Percentiles rank a stretch among this genome's conserved stretches.
Evolutionary conservation across 2,888 invertebrate genomes (phyloP).

Genomic region (Acanthosepion lycidas): DNA sequence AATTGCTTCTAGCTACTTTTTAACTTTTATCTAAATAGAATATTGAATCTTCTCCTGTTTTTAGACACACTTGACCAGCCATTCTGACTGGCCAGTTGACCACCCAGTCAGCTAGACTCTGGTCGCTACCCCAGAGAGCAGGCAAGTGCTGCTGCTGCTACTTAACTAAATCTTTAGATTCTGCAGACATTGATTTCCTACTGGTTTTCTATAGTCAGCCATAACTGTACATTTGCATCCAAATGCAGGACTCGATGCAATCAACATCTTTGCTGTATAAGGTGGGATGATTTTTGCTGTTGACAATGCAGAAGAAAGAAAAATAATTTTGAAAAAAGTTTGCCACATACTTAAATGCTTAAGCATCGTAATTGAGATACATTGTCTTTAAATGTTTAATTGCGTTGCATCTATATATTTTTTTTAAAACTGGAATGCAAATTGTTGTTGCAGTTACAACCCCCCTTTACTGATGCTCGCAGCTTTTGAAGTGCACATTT

Average conservation of each 20-base stretch:
- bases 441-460: too few species aligned
- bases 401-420: background rate
- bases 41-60: slow-evolving; percentile 44
- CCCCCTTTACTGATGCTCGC: too few species aligned
- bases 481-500: too few species aligned
- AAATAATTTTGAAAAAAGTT: too few species aligned
- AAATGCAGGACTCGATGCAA: background rate
- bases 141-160: background rate
- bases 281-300: background rate
- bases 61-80: background rate
- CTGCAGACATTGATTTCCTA: slow-evolving; percentile 15
- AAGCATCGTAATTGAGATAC: too few species aligned
- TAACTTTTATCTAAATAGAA: background rate
- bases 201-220: background rate
- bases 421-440: background rate
- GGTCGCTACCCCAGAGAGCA: background rate
- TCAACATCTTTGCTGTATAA: background rate
- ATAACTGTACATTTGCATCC: slow-evolving; percentile 15
- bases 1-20: background rate
- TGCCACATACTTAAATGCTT: too few species aligned
- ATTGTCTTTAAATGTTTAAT: too few species aligned
- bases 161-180: background rate
- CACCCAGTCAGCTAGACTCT: slow-evolving; percentile 25
- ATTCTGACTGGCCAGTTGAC: background rate
- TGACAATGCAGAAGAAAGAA: background rate